Evolutionary conservation across 2,888 invertebrate genomes (phyloP).

Genomic region (Lasius fuliginosus): DNA sequence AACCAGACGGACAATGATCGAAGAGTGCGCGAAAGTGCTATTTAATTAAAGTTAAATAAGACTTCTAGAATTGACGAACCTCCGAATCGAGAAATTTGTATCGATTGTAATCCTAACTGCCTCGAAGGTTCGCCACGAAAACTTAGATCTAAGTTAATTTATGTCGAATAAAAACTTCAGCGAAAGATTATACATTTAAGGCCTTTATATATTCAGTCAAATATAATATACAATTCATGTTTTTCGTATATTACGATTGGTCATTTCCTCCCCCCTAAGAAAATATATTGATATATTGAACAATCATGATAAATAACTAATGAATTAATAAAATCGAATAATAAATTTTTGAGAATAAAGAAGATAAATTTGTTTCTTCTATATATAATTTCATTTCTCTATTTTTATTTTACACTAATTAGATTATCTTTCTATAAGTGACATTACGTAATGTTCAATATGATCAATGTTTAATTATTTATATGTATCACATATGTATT

Average conservation of each 20-base stretch:
- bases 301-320: not conserved
- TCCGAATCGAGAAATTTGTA: conserved; percentile 69
- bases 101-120: conserved; percentile 58
- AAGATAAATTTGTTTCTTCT: not conserved
- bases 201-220: conserved; percentile 81
- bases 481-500: not conserved
- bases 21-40: conserved; percentile 33
- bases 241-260: conserved; percentile 78
- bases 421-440: not conserved
- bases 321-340: not conserved
- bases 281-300: not conserved
- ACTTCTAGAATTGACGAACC: conserved; percentile 65
- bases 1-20: not conserved
- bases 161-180: conserved; percentile 78
- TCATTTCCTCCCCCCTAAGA: conserved; percentile 14
- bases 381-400: not conserved
- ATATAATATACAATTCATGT: conserved; percentile 83
- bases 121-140: conserved; percentile 69
- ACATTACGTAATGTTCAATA: not conserved
- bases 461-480: not conserved
- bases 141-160: conserved; percentile 80
- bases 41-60: conserved; percentile 56
- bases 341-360: not conserved
- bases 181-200: conserved; percentile 76
- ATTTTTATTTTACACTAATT: not conserved